These are phyloP conservation scores for Oegoconia quadripuncta DNA, from an alignment of 2,888 invertebrate genomes.

Conservation along the genomic window DNA sequence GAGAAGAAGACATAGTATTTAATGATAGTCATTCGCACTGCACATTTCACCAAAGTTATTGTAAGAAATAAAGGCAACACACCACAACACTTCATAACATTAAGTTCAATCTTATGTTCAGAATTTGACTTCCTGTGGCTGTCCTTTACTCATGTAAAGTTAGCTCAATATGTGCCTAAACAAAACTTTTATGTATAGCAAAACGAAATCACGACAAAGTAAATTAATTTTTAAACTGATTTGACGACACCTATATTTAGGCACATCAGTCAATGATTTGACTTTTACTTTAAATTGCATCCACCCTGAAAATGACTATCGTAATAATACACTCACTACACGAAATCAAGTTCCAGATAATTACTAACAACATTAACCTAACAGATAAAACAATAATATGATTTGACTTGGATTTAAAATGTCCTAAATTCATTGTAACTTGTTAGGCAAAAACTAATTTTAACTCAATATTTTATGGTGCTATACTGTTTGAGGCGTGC, in stretches of 20 bases:
- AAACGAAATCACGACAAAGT: too few relatives aligned
- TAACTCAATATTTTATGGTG: conserved; percentile 13
- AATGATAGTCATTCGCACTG: too few relatives aligned
- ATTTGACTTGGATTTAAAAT: conserved; percentile 3
- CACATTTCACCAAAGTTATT: too few relatives aligned
- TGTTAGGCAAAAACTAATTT: conserved; percentile 6
- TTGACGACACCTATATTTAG: conserved; percentile 4
- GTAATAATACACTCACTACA: conserved; percentile 51
- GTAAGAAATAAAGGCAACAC: too few relatives aligned
- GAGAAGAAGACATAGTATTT: too few relatives aligned
- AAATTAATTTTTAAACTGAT: too few relatives aligned
- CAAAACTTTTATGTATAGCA: too few relatives aligned
- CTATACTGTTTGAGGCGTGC: conserved; percentile 16
- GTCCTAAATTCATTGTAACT: conserved; percentile 8
- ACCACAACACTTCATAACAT: too few relatives aligned
- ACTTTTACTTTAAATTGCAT: conserved; percentile 56
- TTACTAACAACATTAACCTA: conserved; percentile 68
- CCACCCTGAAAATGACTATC: conserved; percentile 44
- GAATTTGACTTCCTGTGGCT: too few relatives aligned
- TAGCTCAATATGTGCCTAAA: too few relatives aligned
- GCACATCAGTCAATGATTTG: conserved; percentile 31
- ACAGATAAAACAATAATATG: conserved; percentile 65
- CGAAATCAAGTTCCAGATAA: conserved; percentile 62
- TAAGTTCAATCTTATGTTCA: too few relatives aligned
- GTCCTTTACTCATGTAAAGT: too few relatives aligned